phyloP scores from a whole-genome alignment of 2,888 invertebrate species.

The Drosophila niveifrons region DNA sequence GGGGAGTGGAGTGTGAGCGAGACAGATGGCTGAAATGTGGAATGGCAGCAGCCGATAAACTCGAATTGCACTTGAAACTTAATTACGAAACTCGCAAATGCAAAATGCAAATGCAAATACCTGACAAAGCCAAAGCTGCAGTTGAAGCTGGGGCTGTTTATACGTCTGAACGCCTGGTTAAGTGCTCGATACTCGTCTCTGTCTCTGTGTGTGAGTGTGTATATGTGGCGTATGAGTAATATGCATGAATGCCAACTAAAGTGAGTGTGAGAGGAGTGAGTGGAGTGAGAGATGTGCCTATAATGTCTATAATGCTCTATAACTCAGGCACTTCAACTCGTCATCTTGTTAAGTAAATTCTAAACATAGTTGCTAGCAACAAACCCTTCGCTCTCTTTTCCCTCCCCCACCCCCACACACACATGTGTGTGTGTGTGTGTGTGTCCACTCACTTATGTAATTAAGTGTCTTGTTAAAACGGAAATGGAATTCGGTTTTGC shows the following conservation, averaged over 20 bases:
- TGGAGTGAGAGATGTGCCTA: constrained; percentile 51
- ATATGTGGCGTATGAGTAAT: constrained; percentile 69
- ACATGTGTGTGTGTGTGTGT: constrained; percentile 26
- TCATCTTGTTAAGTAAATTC: constrained; percentile 61
- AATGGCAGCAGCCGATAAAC: constrained; percentile 67
- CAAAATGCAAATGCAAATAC: constrained; percentile 64
- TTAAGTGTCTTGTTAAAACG: constrained; percentile 77
- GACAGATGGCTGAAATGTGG: constrained; percentile 22
- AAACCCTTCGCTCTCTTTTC: neutral
- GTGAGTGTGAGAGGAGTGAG: no score
- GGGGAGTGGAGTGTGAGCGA: neutral
- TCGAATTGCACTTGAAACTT: constrained; percentile 74
- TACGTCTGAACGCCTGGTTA: constrained; percentile 60
- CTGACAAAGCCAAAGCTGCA: constrained; percentile 57
- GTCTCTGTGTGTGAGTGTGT: constrained; percentile 11
- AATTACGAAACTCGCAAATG: constrained; percentile 74
- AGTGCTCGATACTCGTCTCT: constrained; percentile 34
- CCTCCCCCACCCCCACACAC: neutral
- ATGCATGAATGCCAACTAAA: constrained; percentile 57
- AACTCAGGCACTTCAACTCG: constrained; percentile 44
- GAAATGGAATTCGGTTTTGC: constrained; percentile 79
- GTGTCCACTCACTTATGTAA: constrained; percentile 74
- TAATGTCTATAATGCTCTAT: constrained; percentile 56
- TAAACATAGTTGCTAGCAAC: constrained; percentile 53
- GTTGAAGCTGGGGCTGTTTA: constrained; percentile 44